A percentile compares a stretch with the other conserved stretches of the same genome.
These are phyloP conservation scores for Saguinus imperator DNA, from an alignment of 2,113 vertebrate genomes.

Conservation along the genomic window DNA sequence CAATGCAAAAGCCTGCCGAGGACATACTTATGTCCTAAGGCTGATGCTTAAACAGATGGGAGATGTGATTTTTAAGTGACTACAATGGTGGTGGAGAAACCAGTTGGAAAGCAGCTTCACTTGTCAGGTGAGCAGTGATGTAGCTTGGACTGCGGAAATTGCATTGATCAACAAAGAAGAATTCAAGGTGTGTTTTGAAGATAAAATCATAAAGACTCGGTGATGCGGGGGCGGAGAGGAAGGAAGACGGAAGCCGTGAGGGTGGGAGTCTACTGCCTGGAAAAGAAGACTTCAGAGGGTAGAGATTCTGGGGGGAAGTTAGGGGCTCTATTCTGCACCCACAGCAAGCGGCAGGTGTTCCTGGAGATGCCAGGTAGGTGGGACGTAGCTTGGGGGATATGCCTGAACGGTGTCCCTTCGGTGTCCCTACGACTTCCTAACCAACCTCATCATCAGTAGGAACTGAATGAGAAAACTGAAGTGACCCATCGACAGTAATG, in stretches of 20 bases:
- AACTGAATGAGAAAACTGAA: not conserved
- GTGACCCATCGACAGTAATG: fast-evolving
- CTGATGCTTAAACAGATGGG: not conserved
- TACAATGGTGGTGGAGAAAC: not conserved
- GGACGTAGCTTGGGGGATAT: fast-evolving
- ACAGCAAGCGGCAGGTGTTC: no score
- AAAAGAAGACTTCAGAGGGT: not conserved
- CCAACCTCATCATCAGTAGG: not conserved
- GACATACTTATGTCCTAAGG: not conserved
- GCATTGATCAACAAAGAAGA: not conserved
- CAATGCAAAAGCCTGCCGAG: not conserved
- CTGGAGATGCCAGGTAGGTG: not conserved
- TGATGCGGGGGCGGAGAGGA: no score
- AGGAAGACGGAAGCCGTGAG: fast-evolving
- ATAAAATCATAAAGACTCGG: not conserved
- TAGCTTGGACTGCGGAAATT: not conserved
- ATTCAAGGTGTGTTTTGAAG: not conserved
- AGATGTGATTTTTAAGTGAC: not conserved
- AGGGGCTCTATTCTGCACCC: not conserved
- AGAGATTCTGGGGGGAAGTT: no score
- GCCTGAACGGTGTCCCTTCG: not conserved
- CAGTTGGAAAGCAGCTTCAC: not conserved
- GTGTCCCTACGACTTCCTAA: not conserved
- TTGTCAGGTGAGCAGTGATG: not conserved
- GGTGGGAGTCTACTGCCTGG: fast-evolving